Conservation (phyloP, 2,888 invertebrate genomes). For the Athalia rosae region DNA sequence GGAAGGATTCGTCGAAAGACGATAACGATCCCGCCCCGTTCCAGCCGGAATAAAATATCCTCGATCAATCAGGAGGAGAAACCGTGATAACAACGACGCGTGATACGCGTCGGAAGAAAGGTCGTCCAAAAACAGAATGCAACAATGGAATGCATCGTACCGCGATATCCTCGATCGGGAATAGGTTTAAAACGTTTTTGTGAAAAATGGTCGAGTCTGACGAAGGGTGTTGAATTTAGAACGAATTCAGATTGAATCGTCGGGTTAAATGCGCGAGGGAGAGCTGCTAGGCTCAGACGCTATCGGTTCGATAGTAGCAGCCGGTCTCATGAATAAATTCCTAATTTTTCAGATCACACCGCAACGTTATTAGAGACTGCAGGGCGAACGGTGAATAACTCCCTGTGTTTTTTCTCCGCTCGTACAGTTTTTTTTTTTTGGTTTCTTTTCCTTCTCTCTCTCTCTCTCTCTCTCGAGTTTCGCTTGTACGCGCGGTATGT, state of each 20-base stretch:
- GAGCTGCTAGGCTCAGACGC: conserved; percentile 19
- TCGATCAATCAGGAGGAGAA: too few species aligned
- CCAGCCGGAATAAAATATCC: too few species aligned
- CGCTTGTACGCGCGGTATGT: background rate
- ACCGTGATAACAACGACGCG: too few species aligned
- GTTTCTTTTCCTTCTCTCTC: too few species aligned
- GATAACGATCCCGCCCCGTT: too few species aligned
- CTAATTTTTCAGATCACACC: conserved; percentile 56
- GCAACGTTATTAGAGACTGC: conserved; percentile 3
- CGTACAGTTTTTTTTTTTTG: too few species aligned
- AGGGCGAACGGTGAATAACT: too few species aligned
- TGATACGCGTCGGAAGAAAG: background rate
- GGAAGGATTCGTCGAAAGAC: too few species aligned
- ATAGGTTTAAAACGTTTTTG: conserved; percentile 28
- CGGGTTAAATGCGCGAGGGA: conserved; percentile 41
- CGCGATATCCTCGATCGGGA: conserved; percentile 36
- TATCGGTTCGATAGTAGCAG: conserved; percentile 22
- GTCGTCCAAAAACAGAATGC: background rate
- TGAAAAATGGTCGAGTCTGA: conserved; percentile 38
- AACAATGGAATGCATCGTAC: background rate
- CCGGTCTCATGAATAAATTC: conserved; percentile 69
- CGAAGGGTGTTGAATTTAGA: conserved; percentile 53
- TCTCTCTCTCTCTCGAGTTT: background rate
- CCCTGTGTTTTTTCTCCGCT: too few species aligned
- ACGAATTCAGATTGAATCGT: conserved; percentile 57